Base-by-base conservation (phyloP, 2,797 vertebrate species). In the Microcaecilia unicolor region DNA sequence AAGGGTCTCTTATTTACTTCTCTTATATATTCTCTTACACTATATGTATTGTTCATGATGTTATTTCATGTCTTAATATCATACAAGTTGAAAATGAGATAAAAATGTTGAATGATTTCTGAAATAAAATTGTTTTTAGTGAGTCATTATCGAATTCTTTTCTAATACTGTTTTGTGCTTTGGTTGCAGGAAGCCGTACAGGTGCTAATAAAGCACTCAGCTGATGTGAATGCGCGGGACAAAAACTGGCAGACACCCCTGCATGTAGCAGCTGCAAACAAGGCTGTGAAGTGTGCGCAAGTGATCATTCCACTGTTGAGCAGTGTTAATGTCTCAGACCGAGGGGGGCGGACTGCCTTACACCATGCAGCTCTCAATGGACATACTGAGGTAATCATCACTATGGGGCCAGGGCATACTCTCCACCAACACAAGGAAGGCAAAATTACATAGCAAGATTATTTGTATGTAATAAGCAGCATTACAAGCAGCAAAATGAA, bases 161-260 rank as follows among this genome's bases (percentile, higher is more conserved):
- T 31, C 19, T 21, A 13, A n/a, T n/a, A 4, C 16, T 11, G 16
- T 10, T 16, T 23, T 7, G 12, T 9, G 18, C 19, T 43, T 50
- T 33, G 5, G 0, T 73, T 58, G 26, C 52, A 98, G 95, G 94
- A 95, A 28, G 90, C 90, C 0, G 94, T 98, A 14, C 84, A 89
- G 10, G 84, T 93, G 28, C 41, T 98, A 74, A 92, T 98, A 37
- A 93, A 92, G 34, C 93, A 98, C 67, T 97, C 95, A 0, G 94
- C 94, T 0, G 95, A 98, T 0, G 94, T 98, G 54, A 98, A 98
- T 0, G 93, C 92, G 0, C 85, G 95, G 10, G 95, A 98, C 78
- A 98, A 98, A 76, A 97, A 95, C 76, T 98, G 95, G 95, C 95
- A 98, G 82, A 98, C 94, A 0, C 93, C 95, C 0, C 71, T 98